Evolutionary conservation across 2,888 invertebrate genomes (phyloP), one percentile per base, ranked within the genome.

Genomic region (Entomobrya multifasciata): DNA sequence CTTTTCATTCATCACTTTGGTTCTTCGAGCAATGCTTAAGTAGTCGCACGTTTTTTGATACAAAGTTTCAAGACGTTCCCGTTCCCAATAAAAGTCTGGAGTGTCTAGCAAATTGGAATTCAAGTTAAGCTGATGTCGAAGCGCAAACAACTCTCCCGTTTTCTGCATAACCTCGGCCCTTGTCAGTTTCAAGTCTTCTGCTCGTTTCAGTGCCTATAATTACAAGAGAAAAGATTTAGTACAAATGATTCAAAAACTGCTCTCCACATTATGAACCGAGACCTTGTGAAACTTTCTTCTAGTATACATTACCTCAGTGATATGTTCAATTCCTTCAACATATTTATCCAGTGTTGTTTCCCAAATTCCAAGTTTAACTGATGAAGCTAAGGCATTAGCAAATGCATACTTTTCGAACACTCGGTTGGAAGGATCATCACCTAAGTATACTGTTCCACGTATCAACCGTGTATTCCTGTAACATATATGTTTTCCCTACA

Each of bases 61-160:
- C 6, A 99, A 93, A 0, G 93, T 93, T 93, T 99, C 99, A 41
- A 99, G 93, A 80, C 96, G 94, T 91, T 98, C 97, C 79, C 97
- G 95, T 92, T 99, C 99, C 99, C 99, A 99, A 93, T 99, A 99
- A 93, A 98, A 98, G 93, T 99, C 99, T 0, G 99, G 98, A 0
- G 97, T 97, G 92, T 98, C 98, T 90, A 99, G 93, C 60, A 99
- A 93, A 93, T 99, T 98, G 0, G 98, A 98, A 91, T 97, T 97
- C 89, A 99, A 94, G 93, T 98, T 99, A 79, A 99, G 95, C 22
- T 96, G 94, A 93, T 98, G 98, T 4, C 98, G 94, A 41, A 98
- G 93, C 0, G 96, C 96, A 92, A 97, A 97, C 22, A 98, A 92
- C 93, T 98, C 97, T 0, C 98, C 98, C 74, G 96, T 96, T 92